These are phyloP conservation scores for Acronicta psi DNA, from an alignment of 2,888 invertebrate genomes.

Conservation along the genomic window DNA sequence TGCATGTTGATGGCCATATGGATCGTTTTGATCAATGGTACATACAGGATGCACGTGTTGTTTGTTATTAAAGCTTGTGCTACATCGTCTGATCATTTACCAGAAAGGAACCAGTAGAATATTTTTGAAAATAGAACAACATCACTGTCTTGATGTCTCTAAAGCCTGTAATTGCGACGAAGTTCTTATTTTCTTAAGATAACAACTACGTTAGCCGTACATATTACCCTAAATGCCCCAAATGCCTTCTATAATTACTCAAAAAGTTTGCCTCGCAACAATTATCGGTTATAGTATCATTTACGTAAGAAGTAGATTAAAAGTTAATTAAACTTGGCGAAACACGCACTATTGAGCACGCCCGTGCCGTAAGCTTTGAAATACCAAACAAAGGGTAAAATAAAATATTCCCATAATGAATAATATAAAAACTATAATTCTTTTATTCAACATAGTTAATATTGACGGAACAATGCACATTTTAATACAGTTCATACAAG, in stretches of 20 bases:
- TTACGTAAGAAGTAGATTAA: constrained; percentile 30
- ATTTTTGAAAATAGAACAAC: constrained; percentile 31
- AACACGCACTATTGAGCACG: constrained; percentile 41
- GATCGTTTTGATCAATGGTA: constrained; percentile 12
- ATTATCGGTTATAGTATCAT: constrained; percentile 12
- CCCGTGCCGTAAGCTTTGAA: constrained; percentile 43
- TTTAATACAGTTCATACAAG: constrained; percentile 71
- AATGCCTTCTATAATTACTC: constrained; percentile 6
- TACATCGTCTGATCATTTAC: constrained; percentile 12
- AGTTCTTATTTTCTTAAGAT: constrained; percentile 4
- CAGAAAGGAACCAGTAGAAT: constrained; percentile 23
- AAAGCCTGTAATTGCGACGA: constrained; percentile 7
- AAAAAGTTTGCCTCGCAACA: constrained; percentile 11
- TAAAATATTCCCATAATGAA: constrained; percentile 43
- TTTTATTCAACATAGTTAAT: constrained; percentile 65
- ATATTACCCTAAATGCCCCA: constrained; percentile 5
- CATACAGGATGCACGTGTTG: constrained; percentile 27
- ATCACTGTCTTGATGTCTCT: constrained; percentile 12
- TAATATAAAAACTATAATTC: constrained; percentile 36
- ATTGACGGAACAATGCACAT: constrained; percentile 73
- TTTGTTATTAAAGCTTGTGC: constrained; percentile 20
- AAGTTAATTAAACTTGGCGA: constrained; percentile 37
- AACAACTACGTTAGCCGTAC: constrained; percentile 1
- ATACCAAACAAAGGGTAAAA: constrained; percentile 54
- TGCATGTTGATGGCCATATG: constrained; percentile 22